These are phyloP conservation scores for Eulithis testata DNA, from an alignment of 2,888 invertebrate species.

Conservation along the genomic window DNA sequence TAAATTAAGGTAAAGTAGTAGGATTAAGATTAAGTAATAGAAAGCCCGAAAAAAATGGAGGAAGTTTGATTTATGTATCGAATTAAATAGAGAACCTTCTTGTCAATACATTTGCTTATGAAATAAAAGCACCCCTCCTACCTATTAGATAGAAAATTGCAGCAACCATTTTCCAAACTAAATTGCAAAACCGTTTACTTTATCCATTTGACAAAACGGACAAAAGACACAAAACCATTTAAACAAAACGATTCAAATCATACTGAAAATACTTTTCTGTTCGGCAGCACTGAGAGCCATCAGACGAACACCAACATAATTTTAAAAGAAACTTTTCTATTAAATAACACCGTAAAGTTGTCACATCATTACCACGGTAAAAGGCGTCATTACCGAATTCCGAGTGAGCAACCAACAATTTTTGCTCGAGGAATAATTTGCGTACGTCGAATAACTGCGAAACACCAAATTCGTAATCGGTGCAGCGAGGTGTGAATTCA, in stretches of 20 bases:
- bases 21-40: too few species aligned
- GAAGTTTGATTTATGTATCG: too few species aligned
- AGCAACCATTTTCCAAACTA: not conserved
- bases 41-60: too few species aligned
- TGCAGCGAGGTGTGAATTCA: slow-evolving; percentile 62
- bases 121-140: too few species aligned
- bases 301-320: too few species aligned
- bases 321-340: too few species aligned
- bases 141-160: too few species aligned
- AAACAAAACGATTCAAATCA: not conserved
- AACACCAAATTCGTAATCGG: slow-evolving; percentile 53
- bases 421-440: slow-evolving; percentile 33
- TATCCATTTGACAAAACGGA: not conserved
- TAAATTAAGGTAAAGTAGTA: too few species aligned
- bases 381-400: slow-evolving; percentile 16
- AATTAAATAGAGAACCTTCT: too few species aligned
- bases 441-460: slow-evolving; percentile 36
- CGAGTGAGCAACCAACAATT: slow-evolving; percentile 32
- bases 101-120: too few species aligned
- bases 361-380: slow-evolving; percentile 7
- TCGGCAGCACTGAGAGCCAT: too few species aligned
- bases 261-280: not conserved
- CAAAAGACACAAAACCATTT: not conserved
- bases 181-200: not conserved
- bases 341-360: not conserved